Evolutionary conservation across 2,888 invertebrate genomes (phyloP), one percentile per base, ranked within the genome.

Genomic region (Napeogenes sylphis): DNA sequence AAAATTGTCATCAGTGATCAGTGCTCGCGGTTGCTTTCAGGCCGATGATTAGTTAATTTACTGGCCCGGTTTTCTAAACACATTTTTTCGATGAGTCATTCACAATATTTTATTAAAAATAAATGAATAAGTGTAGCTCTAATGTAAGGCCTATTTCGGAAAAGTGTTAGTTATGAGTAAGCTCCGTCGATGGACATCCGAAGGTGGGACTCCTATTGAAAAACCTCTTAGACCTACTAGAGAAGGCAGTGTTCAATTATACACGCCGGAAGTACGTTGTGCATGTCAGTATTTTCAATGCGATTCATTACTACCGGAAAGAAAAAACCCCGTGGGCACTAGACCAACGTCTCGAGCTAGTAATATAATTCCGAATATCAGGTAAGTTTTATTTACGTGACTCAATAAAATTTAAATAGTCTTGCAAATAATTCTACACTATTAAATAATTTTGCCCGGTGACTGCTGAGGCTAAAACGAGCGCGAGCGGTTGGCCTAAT

Each of bases 261-360:
- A 92, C 73, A 93, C 95, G 65, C 92, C 95, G 77, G 96, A 96
- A 82, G 96, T 96, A 67, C 94, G 96, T 73, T 96, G 96, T 85
- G 96, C 92, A 71, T 96, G 96, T 89, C 96, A 96, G 89, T 96
- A 94, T 87, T 96, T 93, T 86, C 94, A 95, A 90, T 93, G 94
- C 82, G 95, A 96, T 83, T 94, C 94, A 66, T 85, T 96, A 73
- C 89, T 96, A 74, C 96, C 96, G 66, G 95, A 95, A 82, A 92
- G 94, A 78, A 90, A 92, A 62, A 94, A 94, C 81, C 93, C 94
- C 68, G 90, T 93, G 73, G 93, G 92, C 82, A 93, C 93, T 69
- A 90, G 93, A 68, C 93, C 93, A 65, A 88, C 92, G n/a, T 94
- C 94, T 58, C 92, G 93, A 73, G 91, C 91, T 80, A 89, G 92